Base-by-base conservation (phyloP, 1,140 invertebrate genomes). In the Eufriesea mexicana region DNA sequence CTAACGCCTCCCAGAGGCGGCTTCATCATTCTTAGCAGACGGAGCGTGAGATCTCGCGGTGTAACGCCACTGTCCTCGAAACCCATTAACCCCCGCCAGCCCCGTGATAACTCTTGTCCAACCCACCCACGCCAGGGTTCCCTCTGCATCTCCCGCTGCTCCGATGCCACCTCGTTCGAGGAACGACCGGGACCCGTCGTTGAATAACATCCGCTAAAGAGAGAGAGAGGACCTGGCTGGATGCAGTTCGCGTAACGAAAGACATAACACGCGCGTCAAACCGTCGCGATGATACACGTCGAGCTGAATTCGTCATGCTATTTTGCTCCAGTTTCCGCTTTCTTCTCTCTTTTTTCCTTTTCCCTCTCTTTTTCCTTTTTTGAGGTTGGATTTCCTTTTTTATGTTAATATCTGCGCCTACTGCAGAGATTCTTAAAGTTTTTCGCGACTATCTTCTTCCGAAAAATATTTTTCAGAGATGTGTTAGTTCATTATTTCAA, bases 1-100 rank as follows among this genome's bases (percentile, higher is more conserved):
- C 79, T 74, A 70, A 78, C 62, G 80, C 76, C 57, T 72, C 64
- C 71, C 64, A 55, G 83, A 83, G 62, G 57, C 68, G 25, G 62
- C 55, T 66, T 71, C 81, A 47, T 86, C 71, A 72, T 86, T 86
- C 81, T 86, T 76, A 84, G 67, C 80, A 16, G 80, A 82, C 83
- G 85, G 73, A 74, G 68, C 85, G 84, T 66, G 73, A 88, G 73
- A 88, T 81, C 82, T 88, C 85, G 75, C 73, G 85, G 57, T 88
- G 82, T 87, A 88, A 84, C 86, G 74, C 74, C 73, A 76, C 45
- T 87, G 85, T 85, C 86, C 86, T 87, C 86, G 75, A 88, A 83
- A 88, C 86, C 86, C 71, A 87, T 88, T 88, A 88, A 88, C 81
- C 86, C 64, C 72, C 85, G 71, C 62, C 54, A 55, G 54, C 76